phyloP scores from a whole-genome alignment of 2,888 invertebrate genomes.

The Scaptomyza cyrtandrae region DNA sequence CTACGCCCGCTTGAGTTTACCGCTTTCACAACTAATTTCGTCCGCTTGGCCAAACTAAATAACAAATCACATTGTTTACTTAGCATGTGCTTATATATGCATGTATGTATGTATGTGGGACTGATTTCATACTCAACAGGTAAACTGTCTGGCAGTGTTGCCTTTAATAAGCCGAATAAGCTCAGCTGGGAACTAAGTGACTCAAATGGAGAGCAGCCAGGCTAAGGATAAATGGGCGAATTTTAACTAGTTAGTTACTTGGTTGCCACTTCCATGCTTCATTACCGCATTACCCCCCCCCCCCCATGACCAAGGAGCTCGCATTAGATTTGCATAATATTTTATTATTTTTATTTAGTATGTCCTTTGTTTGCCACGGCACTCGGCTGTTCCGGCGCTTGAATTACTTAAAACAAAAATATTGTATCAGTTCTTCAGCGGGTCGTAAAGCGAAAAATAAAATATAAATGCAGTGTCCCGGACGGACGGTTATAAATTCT shows the following conservation, averaged over 20 bases:
- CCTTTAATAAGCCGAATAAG: conserved; percentile 26
- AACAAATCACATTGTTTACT: conserved; percentile 78
- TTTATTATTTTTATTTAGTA: conserved; percentile 27
- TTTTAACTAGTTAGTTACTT: conserved; percentile 48
- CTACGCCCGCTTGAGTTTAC: conserved; percentile 27
- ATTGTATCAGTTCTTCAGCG: conserved; percentile 76
- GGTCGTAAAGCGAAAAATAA: conserved; percentile 67
- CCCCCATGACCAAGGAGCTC: conserved; percentile 27
- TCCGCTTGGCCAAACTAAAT: conserved; percentile 55
- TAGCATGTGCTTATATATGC: conserved; percentile 28
- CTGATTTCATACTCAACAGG: conserved; percentile 26
- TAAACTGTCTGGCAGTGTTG: conserved; percentile 15
- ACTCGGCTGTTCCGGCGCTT: conserved; percentile 20
- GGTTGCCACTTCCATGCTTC: conserved; percentile 28
- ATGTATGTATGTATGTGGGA: not conserved
- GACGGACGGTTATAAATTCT: conserved; percentile 68
- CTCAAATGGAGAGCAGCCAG: conserved; percentile 21
- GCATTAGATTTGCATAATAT: conserved; percentile 73
- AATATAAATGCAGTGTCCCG: conserved; percentile 66
- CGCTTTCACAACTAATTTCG: conserved; percentile 71
- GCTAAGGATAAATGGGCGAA: conserved; percentile 26
- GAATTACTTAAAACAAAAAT: conserved; percentile 67
- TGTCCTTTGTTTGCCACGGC: conserved; percentile 50
- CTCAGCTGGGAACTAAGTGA: conserved; percentile 16
- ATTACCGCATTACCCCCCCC: conserved; percentile 4